Evolutionary conservation across 2,888 invertebrate genomes (phyloP).

Genomic region (Arrhopalites spinosus): DNA sequence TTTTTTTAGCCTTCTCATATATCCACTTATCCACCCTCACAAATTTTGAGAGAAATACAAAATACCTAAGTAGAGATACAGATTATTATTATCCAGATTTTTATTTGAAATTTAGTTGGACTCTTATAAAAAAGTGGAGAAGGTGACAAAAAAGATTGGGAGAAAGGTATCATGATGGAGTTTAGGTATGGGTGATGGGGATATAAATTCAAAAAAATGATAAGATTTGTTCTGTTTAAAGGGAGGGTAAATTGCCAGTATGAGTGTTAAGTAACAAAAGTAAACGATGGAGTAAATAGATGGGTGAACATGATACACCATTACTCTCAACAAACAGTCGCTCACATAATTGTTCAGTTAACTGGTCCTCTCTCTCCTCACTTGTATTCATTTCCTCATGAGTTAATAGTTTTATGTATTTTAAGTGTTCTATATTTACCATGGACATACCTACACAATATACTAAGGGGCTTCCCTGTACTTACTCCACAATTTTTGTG

Average conservation of each 20-base stretch:
- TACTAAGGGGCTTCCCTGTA: not conserved
- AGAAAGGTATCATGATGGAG: not conserved
- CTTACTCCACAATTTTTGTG: not conserved
- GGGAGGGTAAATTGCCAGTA: slow-evolving; percentile 23
- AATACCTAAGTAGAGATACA: no score
- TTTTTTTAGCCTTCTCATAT: no score
- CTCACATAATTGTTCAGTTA: slow-evolving; percentile 1
- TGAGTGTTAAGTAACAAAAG: slow-evolving; percentile 12
- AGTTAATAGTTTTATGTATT: not conserved
- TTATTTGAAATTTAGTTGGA: no score
- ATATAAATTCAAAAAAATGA: slow-evolving; percentile 11
- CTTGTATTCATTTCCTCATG: not conserved
- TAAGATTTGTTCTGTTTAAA: slow-evolving; percentile 18
- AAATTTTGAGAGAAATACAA: no score
- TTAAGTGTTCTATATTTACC: not conserved
- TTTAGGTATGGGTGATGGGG: not conserved
- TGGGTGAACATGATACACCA: slow-evolving; percentile 20
- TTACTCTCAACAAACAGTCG: not conserved
- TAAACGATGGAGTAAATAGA: slow-evolving; percentile 21
- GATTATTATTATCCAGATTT: no score
- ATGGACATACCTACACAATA: not conserved
- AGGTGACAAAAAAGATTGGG: no score
- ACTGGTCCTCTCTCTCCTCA: no score
- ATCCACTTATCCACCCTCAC: no score
- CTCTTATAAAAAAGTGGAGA: no score